Conservation (phyloP, 2,888 invertebrate genomes). For the Apodemia hepburni region DNA sequence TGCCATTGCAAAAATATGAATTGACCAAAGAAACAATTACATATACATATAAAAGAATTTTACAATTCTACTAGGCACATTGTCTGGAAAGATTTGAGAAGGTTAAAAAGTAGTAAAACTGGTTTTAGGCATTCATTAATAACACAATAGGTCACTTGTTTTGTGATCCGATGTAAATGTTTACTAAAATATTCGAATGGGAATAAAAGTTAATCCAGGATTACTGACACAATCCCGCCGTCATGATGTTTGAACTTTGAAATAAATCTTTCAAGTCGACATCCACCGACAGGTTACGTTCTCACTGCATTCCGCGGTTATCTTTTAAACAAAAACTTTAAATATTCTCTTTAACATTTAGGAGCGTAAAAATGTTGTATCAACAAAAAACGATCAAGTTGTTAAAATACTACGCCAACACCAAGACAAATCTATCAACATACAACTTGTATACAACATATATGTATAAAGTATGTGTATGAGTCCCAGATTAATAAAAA, state of each 20-base stretch:
- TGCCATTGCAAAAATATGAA: too few relatives aligned
- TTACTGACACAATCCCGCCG: constrained; percentile 57
- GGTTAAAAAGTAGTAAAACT: not conserved
- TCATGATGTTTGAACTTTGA: constrained; percentile 65
- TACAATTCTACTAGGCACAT: not conserved
- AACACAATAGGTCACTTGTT: constrained; percentile 6
- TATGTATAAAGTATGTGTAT: too few relatives aligned
- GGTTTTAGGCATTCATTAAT: not conserved
- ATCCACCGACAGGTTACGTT: constrained; percentile 50
- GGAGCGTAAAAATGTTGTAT: not conserved
- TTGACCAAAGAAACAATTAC: too few relatives aligned
- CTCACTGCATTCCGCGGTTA: constrained; percentile 46
- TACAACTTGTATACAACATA: too few relatives aligned
- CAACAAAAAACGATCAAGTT: too few relatives aligned
- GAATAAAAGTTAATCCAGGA: constrained; percentile 70
- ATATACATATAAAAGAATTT: too few relatives aligned
- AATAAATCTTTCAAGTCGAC: constrained; percentile 70
- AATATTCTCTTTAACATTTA: constrained; percentile 57
- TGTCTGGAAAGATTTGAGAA: not conserved
- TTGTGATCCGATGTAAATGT: not conserved
- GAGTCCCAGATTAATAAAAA: too few relatives aligned
- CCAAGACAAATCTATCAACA: too few relatives aligned
- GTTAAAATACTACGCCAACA: too few relatives aligned
- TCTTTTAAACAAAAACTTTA: constrained; percentile 46
- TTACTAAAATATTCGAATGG: constrained; percentile 28